These are phyloP conservation scores for Acleris emargana DNA, from an alignment of 2,888 invertebrate species.

Conservation along the genomic window DNA sequence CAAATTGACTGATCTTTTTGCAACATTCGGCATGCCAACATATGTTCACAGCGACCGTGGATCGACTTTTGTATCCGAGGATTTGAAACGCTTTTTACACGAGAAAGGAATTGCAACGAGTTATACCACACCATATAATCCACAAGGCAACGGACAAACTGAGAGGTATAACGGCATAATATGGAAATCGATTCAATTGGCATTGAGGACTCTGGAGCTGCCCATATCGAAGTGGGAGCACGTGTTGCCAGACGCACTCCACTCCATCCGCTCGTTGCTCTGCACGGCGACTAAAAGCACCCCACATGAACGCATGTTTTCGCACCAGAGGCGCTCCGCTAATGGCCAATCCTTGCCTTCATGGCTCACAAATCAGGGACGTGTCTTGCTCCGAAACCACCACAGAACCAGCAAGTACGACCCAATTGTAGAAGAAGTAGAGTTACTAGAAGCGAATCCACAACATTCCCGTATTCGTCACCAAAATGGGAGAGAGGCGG, in stretches of 20 bases:
- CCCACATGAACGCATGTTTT: slow-evolving; percentile 16
- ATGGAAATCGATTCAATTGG: slow-evolving; percentile 15
- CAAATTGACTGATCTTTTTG: slow-evolving; percentile 22
- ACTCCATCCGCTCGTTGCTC: slow-evolving; percentile 13
- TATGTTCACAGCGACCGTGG: slow-evolving; percentile 25
- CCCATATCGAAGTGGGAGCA: slow-evolving; percentile 1
- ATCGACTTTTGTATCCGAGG: slow-evolving; percentile 28
- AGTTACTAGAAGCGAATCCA: slow-evolving; percentile 6
- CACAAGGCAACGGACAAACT: slow-evolving; percentile 33
- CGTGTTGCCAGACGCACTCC: background rate
- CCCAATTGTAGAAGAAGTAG: slow-evolving; percentile 5
- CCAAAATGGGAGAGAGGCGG: slow-evolving; percentile 1
- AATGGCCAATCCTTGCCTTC: slow-evolving; percentile 7
- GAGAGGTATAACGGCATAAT: slow-evolving; percentile 12
- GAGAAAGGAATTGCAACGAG: slow-evolving; percentile 24
- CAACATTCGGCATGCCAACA: too few species aligned
- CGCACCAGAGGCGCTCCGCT: too few species aligned
- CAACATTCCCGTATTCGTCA: background rate
- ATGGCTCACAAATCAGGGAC: background rate
- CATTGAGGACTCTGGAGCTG: background rate
- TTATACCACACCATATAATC: slow-evolving; percentile 34
- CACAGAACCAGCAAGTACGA: slow-evolving; percentile 7
- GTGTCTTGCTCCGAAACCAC: slow-evolving; percentile 2
- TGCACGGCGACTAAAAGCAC: slow-evolving; percentile 15
- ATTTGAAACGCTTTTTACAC: slow-evolving; percentile 2